Evolutionary conservation across 2,113 vertebrate species (phyloP).

Genomic region (Calonectris borealis): DNA sequence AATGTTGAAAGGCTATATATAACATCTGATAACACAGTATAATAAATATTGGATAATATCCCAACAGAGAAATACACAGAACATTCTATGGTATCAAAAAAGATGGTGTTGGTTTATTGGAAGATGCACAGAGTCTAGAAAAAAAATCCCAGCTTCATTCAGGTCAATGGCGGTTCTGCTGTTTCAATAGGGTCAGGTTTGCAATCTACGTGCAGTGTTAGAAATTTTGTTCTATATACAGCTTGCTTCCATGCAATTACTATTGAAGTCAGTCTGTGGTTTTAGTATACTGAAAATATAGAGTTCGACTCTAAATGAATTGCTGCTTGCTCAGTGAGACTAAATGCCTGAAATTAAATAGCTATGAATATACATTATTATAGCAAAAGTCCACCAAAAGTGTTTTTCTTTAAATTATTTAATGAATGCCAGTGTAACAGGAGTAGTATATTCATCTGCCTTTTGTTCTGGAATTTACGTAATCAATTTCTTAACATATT

Average conservation of each 20-base stretch:
- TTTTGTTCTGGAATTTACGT: background rate
- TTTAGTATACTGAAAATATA: background rate
- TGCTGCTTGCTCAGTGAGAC: background rate
- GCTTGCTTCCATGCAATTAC: background rate
- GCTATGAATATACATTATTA: background rate
- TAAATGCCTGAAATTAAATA: background rate
- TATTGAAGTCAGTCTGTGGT: background rate
- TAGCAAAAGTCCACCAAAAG: background rate
- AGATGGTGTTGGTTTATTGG: background rate
- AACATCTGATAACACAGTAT: background rate
- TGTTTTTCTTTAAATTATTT: background rate
- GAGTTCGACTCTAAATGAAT: background rate
- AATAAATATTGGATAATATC: background rate
- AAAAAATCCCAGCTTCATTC: background rate
- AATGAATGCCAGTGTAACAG: background rate
- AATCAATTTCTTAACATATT: background rate
- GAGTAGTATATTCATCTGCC: background rate
- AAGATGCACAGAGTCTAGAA: background rate
- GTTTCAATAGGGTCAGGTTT: background rate
- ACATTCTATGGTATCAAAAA: background rate
- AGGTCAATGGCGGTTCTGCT: background rate
- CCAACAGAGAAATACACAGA: background rate
- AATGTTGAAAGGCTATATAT: background rate
- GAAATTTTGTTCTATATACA: background rate
- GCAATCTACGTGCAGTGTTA: accelerated